Conservation (phyloP, 2,888 invertebrate genomes). For the Hanleya hanleyi region DNA sequence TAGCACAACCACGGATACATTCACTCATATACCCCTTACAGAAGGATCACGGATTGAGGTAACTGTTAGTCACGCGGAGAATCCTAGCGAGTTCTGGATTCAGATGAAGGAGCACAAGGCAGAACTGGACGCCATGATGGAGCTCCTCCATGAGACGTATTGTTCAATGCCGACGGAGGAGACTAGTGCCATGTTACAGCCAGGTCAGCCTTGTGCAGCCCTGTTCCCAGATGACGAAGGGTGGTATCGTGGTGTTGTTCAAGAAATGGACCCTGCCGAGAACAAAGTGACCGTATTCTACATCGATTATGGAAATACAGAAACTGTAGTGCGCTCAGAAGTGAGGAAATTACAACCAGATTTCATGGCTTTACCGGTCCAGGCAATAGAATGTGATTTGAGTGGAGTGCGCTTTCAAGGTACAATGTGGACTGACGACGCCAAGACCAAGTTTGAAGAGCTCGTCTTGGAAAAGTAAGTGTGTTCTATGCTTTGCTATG, state of each 20-base stretch:
- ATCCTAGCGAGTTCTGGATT: constrained; percentile 58
- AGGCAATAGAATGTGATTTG: constrained; percentile 59
- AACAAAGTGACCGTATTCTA: constrained; percentile 76
- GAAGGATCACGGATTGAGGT: constrained; percentile 17
- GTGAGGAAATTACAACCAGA: constrained; percentile 55
- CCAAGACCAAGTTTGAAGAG: constrained; percentile 40
- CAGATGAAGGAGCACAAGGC: constrained; percentile 38
- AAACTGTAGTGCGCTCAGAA: constrained; percentile 44
- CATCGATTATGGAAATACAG: constrained; percentile 70
- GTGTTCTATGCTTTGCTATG: background rate
- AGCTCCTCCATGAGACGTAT: constrained; percentile 38
- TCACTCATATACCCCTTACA: background rate
- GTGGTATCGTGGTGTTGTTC: constrained; percentile 64
- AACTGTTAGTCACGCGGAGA: constrained; percentile 51
- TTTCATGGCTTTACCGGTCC: constrained; percentile 55
- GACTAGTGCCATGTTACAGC: constrained; percentile 2
- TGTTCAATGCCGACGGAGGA: background rate
- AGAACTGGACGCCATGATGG: constrained; percentile 48
- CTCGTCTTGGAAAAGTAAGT: constrained; percentile 52
- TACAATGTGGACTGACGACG: constrained; percentile 48
- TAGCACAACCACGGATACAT: background rate
- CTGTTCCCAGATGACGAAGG: constrained; percentile 56
- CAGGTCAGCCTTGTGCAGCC: constrained; percentile 77
- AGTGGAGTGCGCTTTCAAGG: constrained; percentile 7
- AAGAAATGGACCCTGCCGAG: constrained; percentile 36